Evolutionary conservation across 2,797 vertebrate species (phyloP), one percentile per base, ranked within the genome.

Genomic region (Sphenodon punctatus): DNA sequence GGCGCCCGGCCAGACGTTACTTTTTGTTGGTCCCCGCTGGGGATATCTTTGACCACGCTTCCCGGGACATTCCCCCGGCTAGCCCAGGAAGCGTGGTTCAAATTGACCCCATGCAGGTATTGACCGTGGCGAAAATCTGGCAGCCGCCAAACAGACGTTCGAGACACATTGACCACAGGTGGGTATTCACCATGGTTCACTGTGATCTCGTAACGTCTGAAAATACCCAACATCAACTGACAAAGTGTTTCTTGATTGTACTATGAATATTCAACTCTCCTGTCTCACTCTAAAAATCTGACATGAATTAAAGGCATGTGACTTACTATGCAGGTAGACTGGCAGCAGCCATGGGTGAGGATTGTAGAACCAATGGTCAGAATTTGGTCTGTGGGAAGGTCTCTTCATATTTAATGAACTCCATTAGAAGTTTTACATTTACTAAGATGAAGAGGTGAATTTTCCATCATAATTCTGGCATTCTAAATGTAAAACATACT

Each of bases 331-430:
- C 5, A 20, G 16, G 59, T 1, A 32, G 36, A 20, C 8, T 75
- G 2, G 1, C 16, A 34, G 16, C 0, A 0, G 11, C 17, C 67
- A 30, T 1, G 38, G 5, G 74, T 0, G 36, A 36, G 34, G 34
- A 36, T 36, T 36, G 34, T 32, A 2, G 22, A 39, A 22, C 11
- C 27, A 12, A 27, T 9, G 27, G 2, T 25, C 51, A 38, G 25
- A 12, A 7, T 45, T 55, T 76, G 65, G 25, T 23, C 19, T 16
- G 32, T 3, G 38, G 27, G 2, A 65, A 20, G 58, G 45, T 2
- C 2, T 43, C 27, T 13, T 76, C 65, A 27, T 48, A 14, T 6
- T 10, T 85, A 56, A 0, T 3, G 46, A n/a, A 15, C 7, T 34
- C 38, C 27, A 53, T 25, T 34, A 15, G 4, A 32, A 1, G 11